phyloP scores from a whole-genome alignment of 2,888 invertebrate species.

The Agriopis leucophaearia region DNA sequence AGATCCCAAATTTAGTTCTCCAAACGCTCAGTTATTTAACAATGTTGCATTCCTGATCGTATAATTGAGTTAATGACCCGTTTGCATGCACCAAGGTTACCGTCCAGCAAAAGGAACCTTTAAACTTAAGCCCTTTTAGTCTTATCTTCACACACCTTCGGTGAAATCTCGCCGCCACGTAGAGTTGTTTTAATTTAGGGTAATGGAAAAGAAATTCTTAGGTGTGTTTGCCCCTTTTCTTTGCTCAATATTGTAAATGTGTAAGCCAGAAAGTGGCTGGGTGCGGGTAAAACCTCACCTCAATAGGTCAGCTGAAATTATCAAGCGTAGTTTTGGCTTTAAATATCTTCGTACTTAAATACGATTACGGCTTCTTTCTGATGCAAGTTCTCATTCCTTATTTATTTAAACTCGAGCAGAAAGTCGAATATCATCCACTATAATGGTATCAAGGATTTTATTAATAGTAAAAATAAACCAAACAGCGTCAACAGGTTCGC shows the following conservation, averaged over 20 bases:
- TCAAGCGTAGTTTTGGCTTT: not conserved
- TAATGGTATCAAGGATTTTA: constrained; percentile 39
- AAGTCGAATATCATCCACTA: constrained; percentile 32
- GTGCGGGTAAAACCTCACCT: not conserved
- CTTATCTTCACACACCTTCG: constrained; percentile 45
- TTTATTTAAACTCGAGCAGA: constrained; percentile 7
- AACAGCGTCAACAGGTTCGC: constrained; percentile 50
- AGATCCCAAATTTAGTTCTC: constrained; percentile 27
- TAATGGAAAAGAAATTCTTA: constrained; percentile 30
- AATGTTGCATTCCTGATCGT: constrained; percentile 35
- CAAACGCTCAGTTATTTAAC: constrained; percentile 24
- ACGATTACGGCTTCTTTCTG: not conserved
- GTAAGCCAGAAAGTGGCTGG: constrained; percentile 3
- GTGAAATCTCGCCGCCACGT: constrained; percentile 53
- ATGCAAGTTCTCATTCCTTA: not conserved
- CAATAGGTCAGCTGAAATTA: not conserved
- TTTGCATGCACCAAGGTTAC: constrained; percentile 71
- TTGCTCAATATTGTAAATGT: constrained; percentile 7
- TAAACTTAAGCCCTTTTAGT: constrained; percentile 52
- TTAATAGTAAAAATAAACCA: constrained; percentile 61
- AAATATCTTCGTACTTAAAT: not conserved
- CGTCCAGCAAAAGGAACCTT: constrained; percentile 52
- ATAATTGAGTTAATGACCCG: constrained; percentile 61
- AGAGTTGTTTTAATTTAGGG: constrained; percentile 27
- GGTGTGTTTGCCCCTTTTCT: constrained; percentile 23